Evolutionary conservation across 1,140 invertebrate genomes (phyloP).

Genomic region (Microplitis mediator): DNA sequence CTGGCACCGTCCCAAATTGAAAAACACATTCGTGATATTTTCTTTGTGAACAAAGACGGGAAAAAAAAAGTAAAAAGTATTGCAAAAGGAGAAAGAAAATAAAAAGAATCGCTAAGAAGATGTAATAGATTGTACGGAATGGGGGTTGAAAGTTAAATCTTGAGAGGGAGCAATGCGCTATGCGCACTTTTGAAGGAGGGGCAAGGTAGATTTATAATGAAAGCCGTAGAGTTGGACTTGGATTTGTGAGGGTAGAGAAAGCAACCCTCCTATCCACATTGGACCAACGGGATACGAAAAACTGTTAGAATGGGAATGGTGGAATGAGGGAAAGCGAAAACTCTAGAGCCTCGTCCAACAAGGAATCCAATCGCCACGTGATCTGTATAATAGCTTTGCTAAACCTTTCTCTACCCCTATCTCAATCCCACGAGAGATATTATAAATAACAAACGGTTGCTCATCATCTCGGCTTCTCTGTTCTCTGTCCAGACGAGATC

Average conservation of each 20-base stretch:
- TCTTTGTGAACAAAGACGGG: constrained; percentile 38
- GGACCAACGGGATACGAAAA: constrained; percentile 16
- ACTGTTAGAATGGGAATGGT: constrained; percentile 24
- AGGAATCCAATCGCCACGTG: constrained; percentile 59
- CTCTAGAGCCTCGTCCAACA: constrained; percentile 36
- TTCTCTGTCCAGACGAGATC: background rate
- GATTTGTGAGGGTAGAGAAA: constrained; percentile 55
- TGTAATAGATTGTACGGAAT: constrained; percentile 55
- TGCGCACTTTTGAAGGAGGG: constrained; percentile 15
- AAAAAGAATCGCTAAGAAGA: constrained; percentile 44
- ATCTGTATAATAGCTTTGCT: constrained; percentile 57
- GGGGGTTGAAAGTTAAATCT: constrained; percentile 57
- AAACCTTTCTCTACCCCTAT: constrained; percentile 43
- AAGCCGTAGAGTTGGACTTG: constrained; percentile 57
- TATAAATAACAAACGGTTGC: constrained; percentile 51
- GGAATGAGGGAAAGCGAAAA: constrained; percentile 20
- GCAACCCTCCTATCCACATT: constrained; percentile 31
- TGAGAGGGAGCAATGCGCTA: constrained; percentile 38
- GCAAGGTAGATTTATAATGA: constrained; percentile 61
- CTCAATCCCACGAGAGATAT: constrained; percentile 50
- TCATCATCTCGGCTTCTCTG: constrained; percentile 42
- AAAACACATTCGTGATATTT: constrained; percentile 52
- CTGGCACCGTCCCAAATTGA: constrained; percentile 51
- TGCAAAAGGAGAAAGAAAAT: constrained; percentile 15
- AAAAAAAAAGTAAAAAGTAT: constrained; percentile 26